phyloP scores from a whole-genome alignment of 2,888 invertebrate species.

The Microchrysa polita region DNA sequence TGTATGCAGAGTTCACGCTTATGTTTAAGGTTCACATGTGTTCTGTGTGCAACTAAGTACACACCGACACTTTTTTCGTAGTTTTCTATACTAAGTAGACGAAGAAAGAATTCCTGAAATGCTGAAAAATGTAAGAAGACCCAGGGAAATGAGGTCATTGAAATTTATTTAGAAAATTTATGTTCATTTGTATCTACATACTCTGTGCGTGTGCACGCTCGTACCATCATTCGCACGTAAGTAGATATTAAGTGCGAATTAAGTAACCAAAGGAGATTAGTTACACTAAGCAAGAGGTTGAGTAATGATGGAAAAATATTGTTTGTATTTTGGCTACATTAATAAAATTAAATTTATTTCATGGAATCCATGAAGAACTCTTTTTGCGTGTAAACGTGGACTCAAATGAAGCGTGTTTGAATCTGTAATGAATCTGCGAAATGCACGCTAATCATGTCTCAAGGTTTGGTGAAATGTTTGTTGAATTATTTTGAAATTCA shows the following conservation, averaged over 20 bases:
- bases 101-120: conserved; percentile 20
- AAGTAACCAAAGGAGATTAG: conserved; percentile 3
- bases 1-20: too few relatives aligned
- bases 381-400: conserved; percentile 3
- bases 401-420: background rate
- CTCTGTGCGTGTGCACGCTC: background rate
- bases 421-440: too few relatives aligned
- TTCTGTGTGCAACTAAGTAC: background rate
- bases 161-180: conserved; percentile 6
- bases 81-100: background rate
- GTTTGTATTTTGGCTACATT: too few relatives aligned
- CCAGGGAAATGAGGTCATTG: conserved; percentile 28
- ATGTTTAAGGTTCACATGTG: too few relatives aligned
- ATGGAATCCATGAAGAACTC: too few relatives aligned
- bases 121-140: background rate
- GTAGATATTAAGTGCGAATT: background rate
- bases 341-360: too few relatives aligned
- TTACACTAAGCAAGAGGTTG: background rate
- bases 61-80: background rate
- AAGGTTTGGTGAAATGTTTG: too few relatives aligned
- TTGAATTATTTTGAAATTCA: too few relatives aligned
- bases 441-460: too few relatives aligned
- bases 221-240: background rate
- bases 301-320: too few relatives aligned
- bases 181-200: background rate